Percentiles rank a stretch among this genome's conserved stretches.
Conservation (phyloP, 2,113 vertebrate genomes). For the Jaculus jaculus region DNA sequence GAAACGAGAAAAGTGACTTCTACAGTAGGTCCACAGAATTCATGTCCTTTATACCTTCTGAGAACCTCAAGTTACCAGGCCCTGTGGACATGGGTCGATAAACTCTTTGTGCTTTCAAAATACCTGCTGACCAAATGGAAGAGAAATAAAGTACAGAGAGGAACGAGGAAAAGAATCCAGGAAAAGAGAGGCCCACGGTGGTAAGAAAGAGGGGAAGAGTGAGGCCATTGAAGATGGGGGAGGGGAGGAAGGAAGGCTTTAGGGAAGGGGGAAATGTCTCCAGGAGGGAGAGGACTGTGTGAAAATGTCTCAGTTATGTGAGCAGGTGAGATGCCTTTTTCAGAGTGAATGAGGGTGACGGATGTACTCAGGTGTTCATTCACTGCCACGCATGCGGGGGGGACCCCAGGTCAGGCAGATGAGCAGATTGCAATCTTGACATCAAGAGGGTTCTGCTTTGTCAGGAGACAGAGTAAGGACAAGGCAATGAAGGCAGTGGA, state of each 20-base stretch:
- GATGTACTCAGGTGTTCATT: neutral
- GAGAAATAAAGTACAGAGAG: neutral
- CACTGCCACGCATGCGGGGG: neutral
- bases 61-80: neutral
- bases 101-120: neutral
- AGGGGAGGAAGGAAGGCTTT: neutral
- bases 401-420: neutral
- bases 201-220: neutral
- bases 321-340: conserved; percentile 14
- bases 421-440: neutral
- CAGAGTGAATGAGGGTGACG: neutral
- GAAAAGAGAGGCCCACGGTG: neutral
- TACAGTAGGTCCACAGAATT: neutral
- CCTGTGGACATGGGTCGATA: neutral
- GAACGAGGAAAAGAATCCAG: neutral
- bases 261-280: neutral
- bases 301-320: neutral
- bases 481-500: neutral
- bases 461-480: neutral
- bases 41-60: neutral
- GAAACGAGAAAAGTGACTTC: neutral
- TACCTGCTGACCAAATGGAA: conserved; percentile 19
- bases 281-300: neutral
- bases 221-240: neutral
- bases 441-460: neutral